Evolutionary conservation across 2,113 vertebrate species (phyloP), one percentile per base, ranked within the genome.

Genomic region (Dunckerocampus dactyliophorus): DNA sequence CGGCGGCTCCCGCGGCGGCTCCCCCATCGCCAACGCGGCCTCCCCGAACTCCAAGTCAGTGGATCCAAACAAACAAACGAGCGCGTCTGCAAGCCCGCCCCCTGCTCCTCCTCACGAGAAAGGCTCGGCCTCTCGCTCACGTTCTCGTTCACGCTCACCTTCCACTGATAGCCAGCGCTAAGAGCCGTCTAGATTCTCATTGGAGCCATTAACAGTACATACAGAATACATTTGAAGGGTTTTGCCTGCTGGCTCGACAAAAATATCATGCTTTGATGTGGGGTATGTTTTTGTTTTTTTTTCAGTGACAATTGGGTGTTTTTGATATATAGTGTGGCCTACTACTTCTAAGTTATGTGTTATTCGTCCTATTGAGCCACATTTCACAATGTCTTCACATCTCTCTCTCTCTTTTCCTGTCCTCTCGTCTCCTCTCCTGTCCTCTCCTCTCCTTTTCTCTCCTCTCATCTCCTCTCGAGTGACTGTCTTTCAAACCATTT

Each of bases 121-220:
- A 19, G 92, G 74, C 71, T 93, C 94, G n/a, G 92, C 73, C 71
- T 93, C 92, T 22, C 66, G 91, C 6, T 79, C 72, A 0, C 60
- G 55, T 1, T 93, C 94, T 0, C 82, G 90, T 42, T 94, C 94
- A 4, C 82, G 74, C 0, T 90, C 89, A 59, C 93, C 88, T 65
- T 96, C 94, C 55, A 90, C 91, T 60, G 93, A 95, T 84, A 95
- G 93, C 88, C 92, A 94, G 83, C 93, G 93, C 84, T 97, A 92
- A 93, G 22, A 47, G 21, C 19, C 37, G 15, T 43, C 4, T 1
- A 3, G 7, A 55, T n/a, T 19, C n/a, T 19, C 11, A 15, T 3
- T 6, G 47, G 56, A 69, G 52, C 50, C 59, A 19, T 15, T 61
- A n/a, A n/a, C n/a, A n/a, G n/a, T 37, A 48, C 34, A n/a, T 21